Conservation (phyloP, 1,140 invertebrate species). For the Aradophagus sp. region DNA sequence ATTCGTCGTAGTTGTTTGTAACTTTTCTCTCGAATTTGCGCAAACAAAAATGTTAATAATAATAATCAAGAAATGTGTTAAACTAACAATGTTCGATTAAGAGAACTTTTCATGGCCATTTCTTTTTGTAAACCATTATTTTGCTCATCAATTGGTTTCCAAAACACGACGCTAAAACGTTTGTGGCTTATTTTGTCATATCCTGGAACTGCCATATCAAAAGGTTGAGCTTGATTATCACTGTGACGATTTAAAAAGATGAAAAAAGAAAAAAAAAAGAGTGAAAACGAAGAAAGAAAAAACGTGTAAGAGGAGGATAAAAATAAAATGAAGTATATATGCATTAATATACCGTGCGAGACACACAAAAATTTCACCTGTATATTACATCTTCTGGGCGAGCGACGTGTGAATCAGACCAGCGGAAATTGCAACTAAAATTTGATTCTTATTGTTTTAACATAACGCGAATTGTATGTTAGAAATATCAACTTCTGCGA, state of each 20-base stretch:
- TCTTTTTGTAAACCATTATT: too few relatives aligned
- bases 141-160: conserved; percentile 15
- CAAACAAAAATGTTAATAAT: too few relatives aligned
- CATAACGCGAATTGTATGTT: too few relatives aligned
- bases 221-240: conserved; percentile 74
- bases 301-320: conserved; percentile 6
- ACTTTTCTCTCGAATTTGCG: too few relatives aligned
- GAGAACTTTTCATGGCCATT: conserved; percentile 31
- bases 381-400: conserved; percentile 68
- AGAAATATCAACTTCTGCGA: conserved; percentile 31
- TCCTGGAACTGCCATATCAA: conserved; percentile 80
- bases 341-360: conserved; percentile 59
- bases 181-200: conserved; percentile 73
- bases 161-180: conserved; percentile 32
- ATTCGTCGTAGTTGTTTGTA: too few relatives aligned
- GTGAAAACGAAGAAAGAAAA: conserved; percentile 2
- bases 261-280: conserved; percentile 4
- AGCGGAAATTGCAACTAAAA: conserved; percentile 13
- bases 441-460: conserved; percentile 21
- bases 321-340: conserved; percentile 55
- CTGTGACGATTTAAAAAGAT: conserved; percentile 49
- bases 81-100: conserved; percentile 24
- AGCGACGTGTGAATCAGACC: conserved; percentile 9
- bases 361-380: conserved; percentile 70
- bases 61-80: too few relatives aligned